Base-by-base conservation (phyloP, 2,113 vertebrate species). In the Chaenogobius annularis region DNA sequence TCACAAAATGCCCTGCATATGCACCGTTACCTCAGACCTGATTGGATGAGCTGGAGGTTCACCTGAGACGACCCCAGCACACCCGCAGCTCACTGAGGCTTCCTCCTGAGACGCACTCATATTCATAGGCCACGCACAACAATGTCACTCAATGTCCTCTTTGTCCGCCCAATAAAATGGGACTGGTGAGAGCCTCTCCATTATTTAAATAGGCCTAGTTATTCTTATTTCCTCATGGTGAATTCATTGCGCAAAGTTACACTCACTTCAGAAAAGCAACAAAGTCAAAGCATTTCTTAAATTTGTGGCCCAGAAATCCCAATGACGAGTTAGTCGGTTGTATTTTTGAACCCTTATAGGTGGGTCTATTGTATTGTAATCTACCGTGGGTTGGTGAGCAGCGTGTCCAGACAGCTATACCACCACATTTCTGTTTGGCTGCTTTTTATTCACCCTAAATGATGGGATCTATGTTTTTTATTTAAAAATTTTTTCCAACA, bases 21-120 rank as follows among this genome's bases (percentile, higher is more conserved):
- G 20, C 55, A 7, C 22, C 14, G 55, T 26, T 63, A 19, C 7
- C 26, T 17, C 17, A 62, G 59, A 35, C 59, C 23, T 26, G 12
- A 59, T 14, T 14, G 23, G 56, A 7, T 17, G 31, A 26, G 23
- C 23, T 13, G 31, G 35, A 37, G 37, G 2, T n/a, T 79, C 93
- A 95, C 94, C 77, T 97, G 92, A 95, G 94, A 94, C 88, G 89
- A 86, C 91, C 92, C 92, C 74, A 84, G 92, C 91, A 93, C 92
- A 35, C 78, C 78, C 35, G 74, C 73, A 86, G 89, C 67, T 44
- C 76, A 35, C 74, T 73, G 81, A 64, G 26, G 55, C 20, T 55
- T 85, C 83, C 87, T 88, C 90, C 93, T 68, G 79, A 83, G 93
- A 90, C 91, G 46, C 84, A 82, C 87, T 79, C 69, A 74, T 87